phyloP scores from a whole-genome alignment of 2,888 invertebrate species.

The Stramonita haemastoma region DNA sequence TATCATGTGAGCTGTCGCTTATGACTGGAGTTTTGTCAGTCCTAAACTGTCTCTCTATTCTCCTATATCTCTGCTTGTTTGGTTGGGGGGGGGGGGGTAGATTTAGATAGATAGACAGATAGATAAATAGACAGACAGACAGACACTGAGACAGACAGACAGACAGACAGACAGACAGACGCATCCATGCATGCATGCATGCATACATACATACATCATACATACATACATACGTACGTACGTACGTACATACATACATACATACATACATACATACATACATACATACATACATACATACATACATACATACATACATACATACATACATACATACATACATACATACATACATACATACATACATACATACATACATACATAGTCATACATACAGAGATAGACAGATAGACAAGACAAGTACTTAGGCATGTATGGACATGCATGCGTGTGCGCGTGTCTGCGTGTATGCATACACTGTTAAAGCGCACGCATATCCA shows the following conservation, averaged over 20 bases:
- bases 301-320: conserved; percentile 28
- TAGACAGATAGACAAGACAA: not conserved
- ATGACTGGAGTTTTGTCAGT: too few species aligned
- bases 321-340: conserved; percentile 24
- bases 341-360: too few species aligned
- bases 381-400: too few species aligned
- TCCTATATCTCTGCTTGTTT: too few species aligned
- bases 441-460: not conserved
- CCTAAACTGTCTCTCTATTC: too few species aligned
- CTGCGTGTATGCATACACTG: not conserved
- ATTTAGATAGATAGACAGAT: too few species aligned
- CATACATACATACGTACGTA: conserved; percentile 3
- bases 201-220: too few species aligned
- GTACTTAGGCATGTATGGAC: not conserved
- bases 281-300: conserved; percentile 30
- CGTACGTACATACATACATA: conserved; percentile 23
- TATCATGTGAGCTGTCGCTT: too few species aligned
- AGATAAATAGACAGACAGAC: too few species aligned
- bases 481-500: not conserved
- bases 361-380: not conserved
- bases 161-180: not conserved
- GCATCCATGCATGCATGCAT: too few species aligned
- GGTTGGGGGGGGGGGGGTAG: too few species aligned
- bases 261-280: conserved; percentile 30
- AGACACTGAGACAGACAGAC: not conserved